A percentile compares a stretch with the other conserved stretches of the same genome.
phyloP scores from a whole-genome alignment of 2,888 invertebrate species.

The Oscheius sp. region DNA sequence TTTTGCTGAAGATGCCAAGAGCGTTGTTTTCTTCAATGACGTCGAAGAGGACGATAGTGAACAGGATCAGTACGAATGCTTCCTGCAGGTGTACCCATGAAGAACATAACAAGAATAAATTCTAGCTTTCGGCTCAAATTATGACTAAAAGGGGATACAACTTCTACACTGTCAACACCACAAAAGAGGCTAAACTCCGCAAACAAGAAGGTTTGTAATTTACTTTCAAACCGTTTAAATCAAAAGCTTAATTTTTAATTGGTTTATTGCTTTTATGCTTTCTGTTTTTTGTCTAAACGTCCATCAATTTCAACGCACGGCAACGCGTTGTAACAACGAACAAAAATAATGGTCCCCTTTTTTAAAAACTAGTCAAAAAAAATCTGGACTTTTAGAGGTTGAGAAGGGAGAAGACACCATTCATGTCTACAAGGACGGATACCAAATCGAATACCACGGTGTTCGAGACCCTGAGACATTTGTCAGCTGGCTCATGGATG shows the following conservation, averaged over 20 bases:
- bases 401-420: constrained; percentile 69
- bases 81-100: constrained; percentile 64
- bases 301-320: constrained; percentile 27
- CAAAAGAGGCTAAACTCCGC: constrained; percentile 66
- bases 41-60: constrained; percentile 70
- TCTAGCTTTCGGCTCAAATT: constrained; percentile 70
- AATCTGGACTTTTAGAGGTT: constrained; percentile 58
- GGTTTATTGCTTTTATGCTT: constrained; percentile 3
- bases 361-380: not conserved
- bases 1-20: constrained; percentile 70
- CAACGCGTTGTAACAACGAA: constrained; percentile 25
- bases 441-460: constrained; percentile 70
- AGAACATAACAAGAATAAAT: not conserved
- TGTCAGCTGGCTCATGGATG: constrained; percentile 71
- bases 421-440: constrained; percentile 70
- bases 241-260: not conserved
- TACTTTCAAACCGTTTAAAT: not conserved
- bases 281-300: constrained; percentile 3
- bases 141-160: constrained; percentile 71
- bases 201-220: constrained; percentile 65
- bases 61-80: constrained; percentile 70
- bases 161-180: constrained; percentile 70
- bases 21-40: constrained; percentile 70
- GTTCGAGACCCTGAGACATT: constrained; percentile 70
- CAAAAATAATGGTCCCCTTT: constrained; percentile 18